Conservation (phyloP, 2,797 vertebrate genomes). For the Sorex maritimensis region DNA sequence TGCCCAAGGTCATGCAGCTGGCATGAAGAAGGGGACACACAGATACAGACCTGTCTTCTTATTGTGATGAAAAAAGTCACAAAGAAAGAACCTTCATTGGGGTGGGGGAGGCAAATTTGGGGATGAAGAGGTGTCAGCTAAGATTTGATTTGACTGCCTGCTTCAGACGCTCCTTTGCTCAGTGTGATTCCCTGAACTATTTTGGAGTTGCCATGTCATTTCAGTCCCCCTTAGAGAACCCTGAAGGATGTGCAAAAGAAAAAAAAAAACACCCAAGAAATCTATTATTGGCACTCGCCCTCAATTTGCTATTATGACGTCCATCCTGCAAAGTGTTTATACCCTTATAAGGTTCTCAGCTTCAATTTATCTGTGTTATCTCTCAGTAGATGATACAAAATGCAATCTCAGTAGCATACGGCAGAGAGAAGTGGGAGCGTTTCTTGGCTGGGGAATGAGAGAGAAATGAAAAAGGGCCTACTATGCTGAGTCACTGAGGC, state of each 20-base stretch:
- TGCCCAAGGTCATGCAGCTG: not conserved
- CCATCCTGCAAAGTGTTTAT: slow-evolving; percentile 91
- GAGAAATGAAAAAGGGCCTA: slow-evolving; percentile 92
- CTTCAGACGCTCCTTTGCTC: slow-evolving; percentile 69
- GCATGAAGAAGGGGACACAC: not conserved
- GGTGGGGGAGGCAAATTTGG: not conserved
- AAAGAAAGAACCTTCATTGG: not conserved
- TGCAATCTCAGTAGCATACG: slow-evolving; percentile 92
- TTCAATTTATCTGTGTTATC: slow-evolving; percentile 91
- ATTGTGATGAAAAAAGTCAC: not conserved
- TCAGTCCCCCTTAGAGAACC: slow-evolving; percentile 87
- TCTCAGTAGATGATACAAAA: slow-evolving; percentile 90
- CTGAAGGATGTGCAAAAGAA: slow-evolving; percentile 85
- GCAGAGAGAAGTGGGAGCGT: slow-evolving; percentile 92
- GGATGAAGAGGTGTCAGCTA: slow-evolving; percentile 72
- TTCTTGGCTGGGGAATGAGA: slow-evolving; percentile 91
- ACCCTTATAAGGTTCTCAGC: slow-evolving; percentile 91
- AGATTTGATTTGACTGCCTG: slow-evolving; percentile 81
- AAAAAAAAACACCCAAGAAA: slow-evolving; percentile 85
- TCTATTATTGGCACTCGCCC: slow-evolving; percentile 91
- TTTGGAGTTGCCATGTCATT: slow-evolving; percentile 90
- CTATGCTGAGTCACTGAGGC: slow-evolving; percentile 93
- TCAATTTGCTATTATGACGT: slow-evolving; percentile 91
- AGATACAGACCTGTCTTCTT: slow-evolving; percentile 2
- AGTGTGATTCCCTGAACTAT: slow-evolving; percentile 89